phyloP scores from a whole-genome alignment of 2,888 invertebrate genomes.

The Hoplodrina blanda region DNA sequence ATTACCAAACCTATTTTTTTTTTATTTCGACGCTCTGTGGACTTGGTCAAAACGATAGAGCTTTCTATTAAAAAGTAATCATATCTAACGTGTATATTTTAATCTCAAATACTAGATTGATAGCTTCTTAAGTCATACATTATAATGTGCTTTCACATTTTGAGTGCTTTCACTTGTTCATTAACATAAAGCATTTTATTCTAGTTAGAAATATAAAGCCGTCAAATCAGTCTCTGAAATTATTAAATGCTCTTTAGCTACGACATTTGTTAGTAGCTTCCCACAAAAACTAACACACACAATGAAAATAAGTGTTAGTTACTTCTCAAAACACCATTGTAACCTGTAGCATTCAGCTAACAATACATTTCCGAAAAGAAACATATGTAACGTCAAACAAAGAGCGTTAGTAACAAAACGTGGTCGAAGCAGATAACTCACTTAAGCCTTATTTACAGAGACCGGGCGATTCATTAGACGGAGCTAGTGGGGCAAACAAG shows the following conservation, averaged over 20 bases:
- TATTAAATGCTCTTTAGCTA: no score
- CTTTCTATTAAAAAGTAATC: no score
- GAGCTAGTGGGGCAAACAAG: conserved; percentile 34
- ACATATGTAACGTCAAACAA: conserved; percentile 49
- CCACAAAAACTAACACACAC: not conserved
- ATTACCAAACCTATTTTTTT: not conserved
- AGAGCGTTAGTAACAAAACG: conserved; percentile 34
- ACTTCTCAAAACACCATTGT: conserved; percentile 1
- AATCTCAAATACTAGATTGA: no score
- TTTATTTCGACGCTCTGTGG: not conserved
- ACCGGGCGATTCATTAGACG: conserved; percentile 54
- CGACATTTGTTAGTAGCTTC: not conserved
- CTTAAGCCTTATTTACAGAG: conserved; percentile 45
- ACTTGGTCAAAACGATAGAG: not conserved
- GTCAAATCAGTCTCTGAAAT: no score
- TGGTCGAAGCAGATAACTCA: conserved; percentile 56
- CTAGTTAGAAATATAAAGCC: no score
- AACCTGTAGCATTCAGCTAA: conserved; percentile 40
- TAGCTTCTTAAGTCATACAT: no score
- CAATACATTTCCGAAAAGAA: conserved; percentile 23
- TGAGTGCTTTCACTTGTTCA: no score
- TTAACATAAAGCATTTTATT: no score
- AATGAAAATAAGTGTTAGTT: not conserved
- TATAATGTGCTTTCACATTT: no score
- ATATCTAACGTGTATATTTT: no score